Evolutionary conservation across 2,797 vertebrate genomes (phyloP).

Genomic region (Chanos chanos): DNA sequence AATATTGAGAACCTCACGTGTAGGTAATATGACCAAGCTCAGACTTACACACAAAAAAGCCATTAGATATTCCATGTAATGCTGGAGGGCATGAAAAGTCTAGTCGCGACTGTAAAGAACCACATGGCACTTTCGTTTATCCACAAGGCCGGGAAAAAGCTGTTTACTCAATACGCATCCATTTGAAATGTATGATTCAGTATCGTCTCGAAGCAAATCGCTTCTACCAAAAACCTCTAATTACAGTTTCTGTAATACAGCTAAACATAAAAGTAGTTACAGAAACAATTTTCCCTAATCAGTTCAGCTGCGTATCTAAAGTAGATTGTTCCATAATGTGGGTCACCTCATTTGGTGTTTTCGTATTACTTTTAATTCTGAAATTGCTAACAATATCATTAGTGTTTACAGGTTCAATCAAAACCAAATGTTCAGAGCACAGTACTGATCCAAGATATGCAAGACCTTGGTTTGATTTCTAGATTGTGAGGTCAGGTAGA

Average conservation of each 20-base stretch:
- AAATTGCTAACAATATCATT: slow-evolving; percentile 25
- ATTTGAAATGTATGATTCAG: too few species aligned
- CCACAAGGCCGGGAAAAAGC: too few species aligned
- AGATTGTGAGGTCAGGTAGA: slow-evolving; percentile 3
- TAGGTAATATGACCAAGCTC: too few species aligned
- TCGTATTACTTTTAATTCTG: slow-evolving; percentile 15
- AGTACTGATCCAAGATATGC: slow-evolving; percentile 21
- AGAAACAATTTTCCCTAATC: background rate
- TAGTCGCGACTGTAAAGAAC: background rate
- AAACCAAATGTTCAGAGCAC: slow-evolving; percentile 15
- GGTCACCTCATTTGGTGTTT: slow-evolving; percentile 12
- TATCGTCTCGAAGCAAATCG: too few species aligned
- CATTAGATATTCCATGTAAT: background rate
- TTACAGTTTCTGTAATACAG: too few species aligned
- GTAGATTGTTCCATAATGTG: background rate
- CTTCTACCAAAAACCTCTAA: too few species aligned
- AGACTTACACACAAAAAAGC: too few species aligned
- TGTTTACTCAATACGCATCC: too few species aligned
- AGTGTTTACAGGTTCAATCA: slow-evolving; percentile 13
- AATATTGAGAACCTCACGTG: too few species aligned
- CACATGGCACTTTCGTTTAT: too few species aligned
- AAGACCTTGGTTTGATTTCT: slow-evolving; percentile 10
- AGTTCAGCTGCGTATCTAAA: background rate
- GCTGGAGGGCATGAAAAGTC: background rate
- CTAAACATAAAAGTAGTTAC: too few species aligned